Base-by-base conservation (phyloP, 2,888 invertebrate genomes). In the Helobdella robusta region DNA sequence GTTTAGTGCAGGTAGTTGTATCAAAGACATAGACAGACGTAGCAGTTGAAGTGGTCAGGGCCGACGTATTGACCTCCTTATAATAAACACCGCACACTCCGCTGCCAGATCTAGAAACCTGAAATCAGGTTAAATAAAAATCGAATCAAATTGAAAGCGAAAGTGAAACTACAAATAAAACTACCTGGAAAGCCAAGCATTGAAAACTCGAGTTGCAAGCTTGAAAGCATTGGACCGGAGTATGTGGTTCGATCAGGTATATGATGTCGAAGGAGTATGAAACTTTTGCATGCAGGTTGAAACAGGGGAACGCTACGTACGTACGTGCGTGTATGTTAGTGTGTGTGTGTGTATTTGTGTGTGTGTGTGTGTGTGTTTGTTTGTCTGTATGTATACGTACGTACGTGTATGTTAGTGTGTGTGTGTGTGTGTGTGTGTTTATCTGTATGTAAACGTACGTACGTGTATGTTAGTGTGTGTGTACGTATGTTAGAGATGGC, bases 131-230 rank as follows among this genome's bases (percentile, higher is more conserved):
- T n/a, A n/a, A n/a, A n/a, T n/a, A n/a, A n/a, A n/a, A n/a, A n/a
- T n/a, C n/a, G n/a, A n/a, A n/a, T n/a, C n/a, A n/a, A n/a, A n/a
- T n/a, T n/a, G n/a, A n/a, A n/a, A n/a, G n/a, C n/a, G n/a, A n/a
- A n/a, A n/a, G n/a, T n/a, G n/a, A n/a, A 46, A 46, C 23, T 20
- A 40, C 15, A 8, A 40, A 40, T 40, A 8, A 20, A 52, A 18
- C 20, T 4, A 61, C 61, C 61, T 61, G 61, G 61, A 61, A 61
- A 1, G 44, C 61, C 8, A 36, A 35, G 28, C 61, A 61, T 23
- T 23, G 5, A 2, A 1, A 61, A n/a, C 18, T 40, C 2, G 20
- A 5, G 30, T 61, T 61, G 61, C 61, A 61, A 25, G 15, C 11
- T 20, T 15, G n/a, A 35, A 44, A 46, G 46, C 61, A 61, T 15